A percentile compares a stretch with the other conserved stretches of the same genome.
Evolutionary conservation across 2,888 invertebrate species (phyloP).

Genomic region (Euproctis similis): DNA sequence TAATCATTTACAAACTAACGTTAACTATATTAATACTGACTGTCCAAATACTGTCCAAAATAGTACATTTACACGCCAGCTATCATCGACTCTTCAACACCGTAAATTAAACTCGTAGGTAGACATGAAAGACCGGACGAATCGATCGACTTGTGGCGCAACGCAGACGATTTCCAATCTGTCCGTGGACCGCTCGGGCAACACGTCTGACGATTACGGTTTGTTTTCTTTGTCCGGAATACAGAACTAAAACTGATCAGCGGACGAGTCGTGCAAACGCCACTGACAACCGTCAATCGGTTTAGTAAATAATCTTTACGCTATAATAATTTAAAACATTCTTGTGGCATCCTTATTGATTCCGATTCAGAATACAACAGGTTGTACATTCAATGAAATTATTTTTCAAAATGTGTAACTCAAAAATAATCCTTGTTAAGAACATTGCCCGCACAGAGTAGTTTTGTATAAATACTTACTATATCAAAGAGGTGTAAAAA

Average conservation of each 20-base stretch:
- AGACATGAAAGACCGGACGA: slow-evolving; percentile 37
- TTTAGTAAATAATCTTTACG: slow-evolving; percentile 33
- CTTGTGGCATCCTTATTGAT: slow-evolving; percentile 31
- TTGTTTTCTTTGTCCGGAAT: slow-evolving; percentile 66
- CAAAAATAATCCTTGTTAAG: no score
- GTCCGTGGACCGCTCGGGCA: slow-evolving; percentile 20
- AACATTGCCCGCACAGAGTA: no score
- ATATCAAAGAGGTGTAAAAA: no score
- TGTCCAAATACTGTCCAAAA: slow-evolving; percentile 36
- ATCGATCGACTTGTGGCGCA: slow-evolving; percentile 35
- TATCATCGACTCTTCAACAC: slow-evolving; percentile 65
- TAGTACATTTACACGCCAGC: slow-evolving; percentile 53
- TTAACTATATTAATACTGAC: background rate
- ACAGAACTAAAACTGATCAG: slow-evolving; percentile 33
- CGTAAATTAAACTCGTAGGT: slow-evolving; percentile 65
- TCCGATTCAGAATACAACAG: no score
- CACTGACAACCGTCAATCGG: slow-evolving; percentile 41
- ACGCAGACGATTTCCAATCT: slow-evolving; percentile 27
- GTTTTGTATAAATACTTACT: no score
- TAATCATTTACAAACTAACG: background rate
- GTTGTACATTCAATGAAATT: no score
- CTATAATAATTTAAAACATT: slow-evolving; percentile 38
- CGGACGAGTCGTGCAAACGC: slow-evolving; percentile 30
- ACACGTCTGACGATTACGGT: slow-evolving; percentile 47
- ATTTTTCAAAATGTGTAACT: no score